These are phyloP conservation scores for Micronisus gabar DNA, from an alignment of 2,113 vertebrate genomes.

Conservation along the genomic window DNA sequence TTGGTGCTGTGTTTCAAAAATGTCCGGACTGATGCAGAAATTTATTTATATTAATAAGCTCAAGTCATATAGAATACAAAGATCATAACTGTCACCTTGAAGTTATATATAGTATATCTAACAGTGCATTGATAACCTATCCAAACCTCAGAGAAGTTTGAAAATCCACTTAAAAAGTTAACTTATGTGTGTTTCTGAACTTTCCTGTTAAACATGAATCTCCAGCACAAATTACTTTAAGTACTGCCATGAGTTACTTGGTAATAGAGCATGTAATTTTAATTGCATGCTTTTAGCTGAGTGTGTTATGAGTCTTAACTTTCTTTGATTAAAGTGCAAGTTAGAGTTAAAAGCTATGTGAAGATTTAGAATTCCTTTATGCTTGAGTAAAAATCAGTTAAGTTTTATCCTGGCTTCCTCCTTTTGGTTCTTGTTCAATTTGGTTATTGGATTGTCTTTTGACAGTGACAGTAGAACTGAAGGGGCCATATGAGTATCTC, in stretches of 20 bases:
- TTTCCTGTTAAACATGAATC: background rate
- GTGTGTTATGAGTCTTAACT: background rate
- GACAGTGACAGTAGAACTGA: conserved; percentile 91
- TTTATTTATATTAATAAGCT: background rate
- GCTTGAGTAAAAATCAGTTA: background rate
- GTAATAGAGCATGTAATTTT: background rate
- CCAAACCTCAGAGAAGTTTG: background rate
- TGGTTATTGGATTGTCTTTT: conserved; percentile 62
- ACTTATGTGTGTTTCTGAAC: background rate
- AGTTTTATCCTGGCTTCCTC: background rate
- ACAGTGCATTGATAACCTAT: background rate
- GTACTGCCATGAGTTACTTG: background rate
- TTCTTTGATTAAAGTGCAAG: background rate
- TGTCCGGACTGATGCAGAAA: background rate
- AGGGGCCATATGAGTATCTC: conserved; percentile 89
- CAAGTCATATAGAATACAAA: background rate
- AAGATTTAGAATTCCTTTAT: background rate
- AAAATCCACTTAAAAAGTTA: background rate
- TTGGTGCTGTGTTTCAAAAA: background rate
- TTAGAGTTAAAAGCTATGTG: background rate
- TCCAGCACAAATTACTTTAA: background rate
- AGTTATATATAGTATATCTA: background rate
- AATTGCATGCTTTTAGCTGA: background rate
- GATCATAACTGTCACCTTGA: background rate
- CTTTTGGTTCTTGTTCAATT: background rate